phyloP scores from a whole-genome alignment of 2,113 vertebrate genomes.

The Eonycteris spelaea region DNA sequence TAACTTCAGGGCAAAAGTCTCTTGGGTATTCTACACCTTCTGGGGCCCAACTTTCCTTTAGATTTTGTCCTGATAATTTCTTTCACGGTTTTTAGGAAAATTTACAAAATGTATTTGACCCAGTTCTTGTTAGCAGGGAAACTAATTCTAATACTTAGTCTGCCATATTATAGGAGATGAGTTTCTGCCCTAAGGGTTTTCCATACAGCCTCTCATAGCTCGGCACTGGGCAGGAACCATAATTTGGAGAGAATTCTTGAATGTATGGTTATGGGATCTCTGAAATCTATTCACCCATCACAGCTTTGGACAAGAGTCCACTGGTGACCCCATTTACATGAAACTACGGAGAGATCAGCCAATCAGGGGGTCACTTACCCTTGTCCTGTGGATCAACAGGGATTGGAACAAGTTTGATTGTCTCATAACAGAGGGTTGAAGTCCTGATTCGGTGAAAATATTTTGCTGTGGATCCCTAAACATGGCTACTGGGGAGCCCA shows the following conservation, averaged over 20 bases:
- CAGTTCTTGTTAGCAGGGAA: background rate
- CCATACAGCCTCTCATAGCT: background rate
- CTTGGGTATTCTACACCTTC: background rate
- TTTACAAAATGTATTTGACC: background rate
- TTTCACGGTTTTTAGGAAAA: constrained; percentile 8
- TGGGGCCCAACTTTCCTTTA: background rate
- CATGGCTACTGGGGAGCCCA: background rate
- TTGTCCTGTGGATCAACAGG: background rate
- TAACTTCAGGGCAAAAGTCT: background rate
- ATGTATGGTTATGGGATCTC: background rate
- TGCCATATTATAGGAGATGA: background rate
- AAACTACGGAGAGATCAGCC: background rate
- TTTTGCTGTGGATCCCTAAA: background rate
- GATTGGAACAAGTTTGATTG: background rate
- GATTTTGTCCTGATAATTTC: background rate
- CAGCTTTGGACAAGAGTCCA: background rate
- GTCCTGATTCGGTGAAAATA: background rate
- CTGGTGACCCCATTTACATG: background rate
- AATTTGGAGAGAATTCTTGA: background rate
- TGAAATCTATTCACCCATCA: background rate
- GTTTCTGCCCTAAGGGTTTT: background rate
- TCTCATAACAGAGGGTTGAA: background rate
- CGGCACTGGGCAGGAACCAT: background rate
- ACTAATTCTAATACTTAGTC: background rate
- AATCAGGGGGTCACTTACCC: background rate